A percentile compares a stretch with the other conserved stretches of the same genome.
Conservation (phyloP, 2,888 invertebrate genomes). For the Cosmopolites sordidus region DNA sequence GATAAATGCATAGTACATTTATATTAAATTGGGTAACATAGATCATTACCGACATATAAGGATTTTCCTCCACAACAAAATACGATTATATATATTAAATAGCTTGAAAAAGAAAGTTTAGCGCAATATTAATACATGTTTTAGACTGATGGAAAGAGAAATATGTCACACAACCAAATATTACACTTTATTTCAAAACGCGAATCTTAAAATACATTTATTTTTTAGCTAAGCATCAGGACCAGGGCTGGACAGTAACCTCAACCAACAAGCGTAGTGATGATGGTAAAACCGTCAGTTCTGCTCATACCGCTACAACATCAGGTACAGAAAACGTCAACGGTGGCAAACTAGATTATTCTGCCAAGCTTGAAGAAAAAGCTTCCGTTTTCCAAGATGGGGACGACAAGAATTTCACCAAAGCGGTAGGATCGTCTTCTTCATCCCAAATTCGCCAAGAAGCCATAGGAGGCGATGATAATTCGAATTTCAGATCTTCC, state of each 20-base stretch:
- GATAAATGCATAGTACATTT: too few species aligned
- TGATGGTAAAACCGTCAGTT: slow-evolving; percentile 61
- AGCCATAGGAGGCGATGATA: slow-evolving; percentile 52
- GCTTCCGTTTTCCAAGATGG: slow-evolving; percentile 54
- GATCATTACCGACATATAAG: too few species aligned
- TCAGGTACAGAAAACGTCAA: slow-evolving; percentile 59
- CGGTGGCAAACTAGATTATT: slow-evolving; percentile 62
- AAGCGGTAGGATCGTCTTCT: slow-evolving; percentile 50
- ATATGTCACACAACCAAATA: too few species aligned
- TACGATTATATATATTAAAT: too few species aligned
- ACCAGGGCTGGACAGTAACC: slow-evolving; percentile 62
- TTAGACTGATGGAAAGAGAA: too few species aligned
- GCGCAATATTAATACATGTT: too few species aligned
- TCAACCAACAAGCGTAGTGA: slow-evolving; percentile 59
- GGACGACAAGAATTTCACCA: slow-evolving; percentile 53
- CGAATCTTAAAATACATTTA: neutral
- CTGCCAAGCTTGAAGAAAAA: slow-evolving; percentile 60
- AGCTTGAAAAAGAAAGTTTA: too few species aligned
- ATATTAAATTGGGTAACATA: too few species aligned
- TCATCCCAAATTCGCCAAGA: slow-evolving; percentile 52
- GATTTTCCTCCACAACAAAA: too few species aligned
- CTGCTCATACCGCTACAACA: slow-evolving; percentile 59
- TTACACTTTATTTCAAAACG: too few species aligned
- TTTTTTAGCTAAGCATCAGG: slow-evolving; percentile 43
- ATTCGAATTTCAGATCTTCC: slow-evolving; percentile 45